Base-by-base conservation (phyloP, 2,888 invertebrate genomes). In the Anticlea derivata region DNA sequence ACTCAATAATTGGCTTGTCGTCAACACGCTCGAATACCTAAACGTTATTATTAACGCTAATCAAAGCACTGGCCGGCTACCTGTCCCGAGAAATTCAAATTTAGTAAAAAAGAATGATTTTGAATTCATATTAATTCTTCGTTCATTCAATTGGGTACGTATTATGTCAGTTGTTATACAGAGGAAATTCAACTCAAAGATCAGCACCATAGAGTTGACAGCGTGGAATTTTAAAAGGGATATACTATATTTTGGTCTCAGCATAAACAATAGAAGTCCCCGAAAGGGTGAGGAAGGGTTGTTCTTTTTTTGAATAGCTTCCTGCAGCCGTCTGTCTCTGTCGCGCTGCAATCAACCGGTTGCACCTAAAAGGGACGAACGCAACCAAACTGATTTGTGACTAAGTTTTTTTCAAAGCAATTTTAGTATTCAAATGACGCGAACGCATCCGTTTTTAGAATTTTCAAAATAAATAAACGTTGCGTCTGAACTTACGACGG, bases 251-350 rank as follows among this genome's bases (percentile, higher is more conserved):
- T 82, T 73, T 63, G 65, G 34, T 55, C 54, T 55, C 63, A 68
- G 68, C 59, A 73, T 83, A 80, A 86, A 83, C 83, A 86, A 84
- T 81, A 78, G 79, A 83, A 82, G 82, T 79, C 74, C 78, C 73
- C 73, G 69, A 85, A 83, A 86, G 90, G 88, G 86, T 83, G 75
- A 83, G 78, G 85, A 88, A 89, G 90, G 90, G 87, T 88, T 87
- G 84, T 80, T 83, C 82, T 86, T 90, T 90, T 88, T 90, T 88
- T 83, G 75, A 80, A 80, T 78, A 76, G 83, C 85, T 88, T 89
- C 89, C 89, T 87, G 84, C 81, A 78, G 75, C 65, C 66, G 58
- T 48, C 59, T 61, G 65, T 86, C 87, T 70, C 78, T 67, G 55
- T 86, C 78, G 60, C 72, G 58, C 79, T 44, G 55, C 39, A 31